phyloP scores from a whole-genome alignment of 37 sponge, comb jelly and placozoan species.

The Agelas oroides region DNA sequence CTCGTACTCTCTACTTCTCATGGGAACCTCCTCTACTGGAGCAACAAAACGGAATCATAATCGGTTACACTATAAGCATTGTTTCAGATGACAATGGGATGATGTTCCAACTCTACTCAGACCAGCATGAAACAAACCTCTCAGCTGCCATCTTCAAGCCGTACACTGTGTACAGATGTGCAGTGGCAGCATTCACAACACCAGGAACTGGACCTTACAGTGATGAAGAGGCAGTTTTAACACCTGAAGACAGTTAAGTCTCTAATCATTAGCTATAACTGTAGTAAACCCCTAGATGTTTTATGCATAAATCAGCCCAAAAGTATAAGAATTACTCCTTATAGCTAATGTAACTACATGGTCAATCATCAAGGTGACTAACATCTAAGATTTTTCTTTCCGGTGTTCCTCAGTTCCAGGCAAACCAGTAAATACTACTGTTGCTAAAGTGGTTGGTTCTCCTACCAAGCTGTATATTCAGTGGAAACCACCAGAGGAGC shows the following conservation, averaged over 20 bases:
- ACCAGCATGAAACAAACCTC: not conserved
- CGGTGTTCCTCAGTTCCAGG: slow-evolving; percentile 15
- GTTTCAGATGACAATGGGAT: not conserved
- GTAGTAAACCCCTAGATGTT: too few species aligned
- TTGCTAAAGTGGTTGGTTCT: not conserved
- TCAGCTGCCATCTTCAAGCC: slow-evolving; percentile 34
- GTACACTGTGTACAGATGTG: slow-evolving; percentile 35
- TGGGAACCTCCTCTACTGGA: slow-evolving; percentile 30
- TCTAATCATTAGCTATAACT: too few species aligned
- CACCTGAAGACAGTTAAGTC: slow-evolving; percentile 44
- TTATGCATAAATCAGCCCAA: too few species aligned
- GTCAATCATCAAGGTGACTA: too few species aligned
- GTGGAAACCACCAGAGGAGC: too few species aligned
- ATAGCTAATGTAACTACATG: too few species aligned
- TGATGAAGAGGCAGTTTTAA: not conserved
- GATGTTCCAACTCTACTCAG: not conserved
- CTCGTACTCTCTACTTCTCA: slow-evolving; percentile 1
- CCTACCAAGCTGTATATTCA: too few species aligned
- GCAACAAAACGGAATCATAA: slow-evolving; percentile 39
- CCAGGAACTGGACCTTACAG: slow-evolving; percentile 44
- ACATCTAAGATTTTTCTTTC: too few species aligned
- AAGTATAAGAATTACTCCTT: too few species aligned
- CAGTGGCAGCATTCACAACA: slow-evolving; percentile 46
- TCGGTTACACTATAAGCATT: not conserved
- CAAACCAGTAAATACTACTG: not conserved